Evolutionary conservation across 2,797 vertebrate species (phyloP).

Genomic region (Saguinus oedipus): DNA sequence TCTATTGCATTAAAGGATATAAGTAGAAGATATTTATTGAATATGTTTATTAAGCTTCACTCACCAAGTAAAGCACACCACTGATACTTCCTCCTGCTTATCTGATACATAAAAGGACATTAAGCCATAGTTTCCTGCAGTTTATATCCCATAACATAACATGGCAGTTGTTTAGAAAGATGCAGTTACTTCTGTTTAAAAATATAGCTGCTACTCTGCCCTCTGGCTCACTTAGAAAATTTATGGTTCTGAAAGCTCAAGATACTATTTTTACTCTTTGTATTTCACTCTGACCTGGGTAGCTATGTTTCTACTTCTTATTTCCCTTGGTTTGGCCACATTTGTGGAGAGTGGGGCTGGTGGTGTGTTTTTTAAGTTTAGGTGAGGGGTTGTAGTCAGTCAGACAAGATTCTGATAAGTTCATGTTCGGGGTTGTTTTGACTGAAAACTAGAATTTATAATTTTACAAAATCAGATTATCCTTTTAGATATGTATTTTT

Average conservation of each 20-base stretch:
- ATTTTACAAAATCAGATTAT: conserved; percentile 26
- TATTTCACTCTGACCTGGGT: not conserved
- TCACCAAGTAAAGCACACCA: not conserved
- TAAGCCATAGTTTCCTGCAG: not conserved
- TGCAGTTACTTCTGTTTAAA: conserved; percentile 15
- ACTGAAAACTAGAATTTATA: not conserved
- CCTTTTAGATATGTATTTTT: conserved; percentile 24
- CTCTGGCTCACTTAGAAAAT: conserved; percentile 56
- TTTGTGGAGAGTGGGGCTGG: not conserved
- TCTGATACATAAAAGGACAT: not conserved
- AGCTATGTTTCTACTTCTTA: not conserved
- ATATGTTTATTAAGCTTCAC: not conserved
- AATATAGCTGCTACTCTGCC: not conserved
- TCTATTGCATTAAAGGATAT: not conserved
- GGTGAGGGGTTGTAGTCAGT: not conserved
- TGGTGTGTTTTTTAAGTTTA: not conserved
- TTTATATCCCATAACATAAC: not conserved
- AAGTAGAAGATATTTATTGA: not conserved
- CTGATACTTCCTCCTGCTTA: not conserved
- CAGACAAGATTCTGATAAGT: not conserved
- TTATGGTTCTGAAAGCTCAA: conserved; percentile 10
- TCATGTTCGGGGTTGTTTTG: not conserved
- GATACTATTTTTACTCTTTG: conserved; percentile 39
- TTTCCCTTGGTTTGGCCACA: not conserved
- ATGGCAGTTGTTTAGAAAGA: not conserved